These are phyloP conservation scores for Myotis daubentonii DNA, from an alignment of 2,797 vertebrate species.

Conservation along the genomic window DNA sequence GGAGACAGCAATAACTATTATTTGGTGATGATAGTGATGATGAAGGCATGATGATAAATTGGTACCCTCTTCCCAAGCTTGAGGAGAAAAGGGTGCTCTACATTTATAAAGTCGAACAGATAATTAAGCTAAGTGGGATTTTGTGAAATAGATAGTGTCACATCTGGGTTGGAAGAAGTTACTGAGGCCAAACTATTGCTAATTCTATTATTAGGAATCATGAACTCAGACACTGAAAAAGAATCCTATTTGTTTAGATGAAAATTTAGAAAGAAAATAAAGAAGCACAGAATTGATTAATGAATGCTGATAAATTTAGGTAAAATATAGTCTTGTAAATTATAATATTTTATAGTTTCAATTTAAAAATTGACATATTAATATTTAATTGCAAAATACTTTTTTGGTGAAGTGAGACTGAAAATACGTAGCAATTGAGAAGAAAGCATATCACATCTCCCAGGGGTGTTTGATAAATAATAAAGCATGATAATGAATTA, in stretches of 20 bases:
- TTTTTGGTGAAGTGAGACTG: background rate
- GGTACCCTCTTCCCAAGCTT: background rate
- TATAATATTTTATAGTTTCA: constrained; percentile 12
- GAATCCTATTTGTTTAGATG: background rate
- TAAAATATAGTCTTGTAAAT: constrained; percentile 32
- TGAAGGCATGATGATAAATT: background rate
- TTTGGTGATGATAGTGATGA: background rate
- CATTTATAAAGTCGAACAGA: background rate
- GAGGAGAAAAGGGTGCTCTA: background rate
- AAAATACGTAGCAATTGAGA: constrained; percentile 1
- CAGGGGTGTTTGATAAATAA: background rate
- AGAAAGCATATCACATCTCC: background rate
- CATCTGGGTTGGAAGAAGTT: background rate
- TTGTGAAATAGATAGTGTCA: background rate
- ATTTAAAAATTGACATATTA: background rate
- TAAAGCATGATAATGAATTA: background rate
- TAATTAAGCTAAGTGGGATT: background rate
- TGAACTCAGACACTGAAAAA: background rate
- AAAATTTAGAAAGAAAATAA: background rate
- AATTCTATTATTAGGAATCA: background rate
- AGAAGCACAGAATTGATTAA: background rate
- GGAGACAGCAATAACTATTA: background rate
- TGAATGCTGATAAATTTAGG: background rate
- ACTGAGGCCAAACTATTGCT: background rate
- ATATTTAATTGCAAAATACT: background rate